Evolutionary conservation across 2,797 vertebrate species (phyloP).

Genomic region (Pempheris klunzingeri): DNA sequence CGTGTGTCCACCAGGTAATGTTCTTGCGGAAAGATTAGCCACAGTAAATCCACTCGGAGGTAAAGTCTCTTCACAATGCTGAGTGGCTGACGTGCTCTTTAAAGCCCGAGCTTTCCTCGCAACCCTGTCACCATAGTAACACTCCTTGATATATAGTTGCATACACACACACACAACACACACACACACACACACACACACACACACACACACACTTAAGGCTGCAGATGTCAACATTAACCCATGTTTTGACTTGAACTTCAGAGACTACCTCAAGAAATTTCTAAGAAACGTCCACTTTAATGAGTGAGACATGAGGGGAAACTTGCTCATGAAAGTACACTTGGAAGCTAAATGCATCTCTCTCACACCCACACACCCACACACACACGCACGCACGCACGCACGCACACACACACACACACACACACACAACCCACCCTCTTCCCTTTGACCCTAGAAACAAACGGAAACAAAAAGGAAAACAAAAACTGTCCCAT

Average conservation of each 20-base stretch:
- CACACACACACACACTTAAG: slow-evolving; percentile 23
- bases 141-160: slow-evolving; percentile 21
- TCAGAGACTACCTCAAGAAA: slow-evolving; percentile 12
- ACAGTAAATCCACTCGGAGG: slow-evolving; percentile 65
- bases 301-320: slow-evolving; percentile 25
- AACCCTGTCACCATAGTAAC: slow-evolving; percentile 26
- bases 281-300: slow-evolving; percentile 33
- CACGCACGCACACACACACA: neutral
- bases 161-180: neutral
- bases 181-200: neutral
- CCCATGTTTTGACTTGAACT: slow-evolving; percentile 32
- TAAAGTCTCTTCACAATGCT: slow-evolving; percentile 51
- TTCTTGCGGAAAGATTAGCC: slow-evolving; percentile 64
- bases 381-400: neutral
- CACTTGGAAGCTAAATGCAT: slow-evolving; percentile 64
- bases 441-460: slow-evolving; percentile 79
- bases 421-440: slow-evolving; percentile 6
- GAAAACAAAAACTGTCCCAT: slow-evolving; percentile 32
- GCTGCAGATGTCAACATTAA: slow-evolving; percentile 45
- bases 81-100: slow-evolving; percentile 49
- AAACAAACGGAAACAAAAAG: slow-evolving; percentile 46
- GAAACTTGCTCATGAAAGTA: slow-evolving; percentile 56
- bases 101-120: slow-evolving; percentile 37
- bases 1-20: slow-evolving; percentile 49
- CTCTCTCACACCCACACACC: slow-evolving; percentile 34